These are phyloP conservation scores for Proterorhinus semilunaris DNA, from an alignment of 2,113 vertebrate species.

Conservation along the genomic window DNA sequence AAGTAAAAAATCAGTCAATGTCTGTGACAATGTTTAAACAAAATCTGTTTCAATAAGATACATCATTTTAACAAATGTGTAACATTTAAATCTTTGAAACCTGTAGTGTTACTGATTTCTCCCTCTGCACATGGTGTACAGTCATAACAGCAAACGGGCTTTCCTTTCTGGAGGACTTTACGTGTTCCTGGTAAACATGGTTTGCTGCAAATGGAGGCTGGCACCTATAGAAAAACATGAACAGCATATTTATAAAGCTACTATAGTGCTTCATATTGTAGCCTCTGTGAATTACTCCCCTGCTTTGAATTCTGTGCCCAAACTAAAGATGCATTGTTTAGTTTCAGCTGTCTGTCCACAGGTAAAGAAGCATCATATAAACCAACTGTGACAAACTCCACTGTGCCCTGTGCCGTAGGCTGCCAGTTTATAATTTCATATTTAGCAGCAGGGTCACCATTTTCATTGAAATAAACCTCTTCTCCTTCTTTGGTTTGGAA, in stretches of 20 bases:
- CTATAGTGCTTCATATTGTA: not conserved
- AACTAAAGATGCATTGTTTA: conserved; percentile 51
- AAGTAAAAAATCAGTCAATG: not conserved
- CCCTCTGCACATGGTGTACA: conserved; percentile 72
- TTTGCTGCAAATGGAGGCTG: conserved; percentile 69
- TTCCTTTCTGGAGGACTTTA: conserved; percentile 73
- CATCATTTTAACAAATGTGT: too few relatives aligned
- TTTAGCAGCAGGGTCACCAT: conserved; percentile 70
- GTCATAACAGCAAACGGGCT: conserved; percentile 73
- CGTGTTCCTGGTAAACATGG: conserved; percentile 67
- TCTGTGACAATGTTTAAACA: conserved; percentile 42
- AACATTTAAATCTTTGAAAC: conserved; percentile 4
- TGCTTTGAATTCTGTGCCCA: conserved; percentile 60
- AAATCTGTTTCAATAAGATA: too few relatives aligned
- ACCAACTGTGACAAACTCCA: conserved; percentile 70
- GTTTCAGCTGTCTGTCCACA: conserved; percentile 43
- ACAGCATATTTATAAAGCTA: not conserved
- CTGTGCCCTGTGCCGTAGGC: conserved; percentile 31
- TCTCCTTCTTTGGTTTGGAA: conserved; percentile 73
- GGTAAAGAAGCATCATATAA: conserved; percentile 66
- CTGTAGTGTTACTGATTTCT: conserved; percentile 70
- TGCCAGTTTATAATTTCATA: conserved; percentile 78
- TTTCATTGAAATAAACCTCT: conserved; percentile 69
- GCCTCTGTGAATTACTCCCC: conserved; percentile 23
- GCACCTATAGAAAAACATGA: conserved; percentile 47